These are phyloP conservation scores for Chrysolina oricalcia DNA, from an alignment of 2,888 invertebrate genomes.

Conservation along the genomic window DNA sequence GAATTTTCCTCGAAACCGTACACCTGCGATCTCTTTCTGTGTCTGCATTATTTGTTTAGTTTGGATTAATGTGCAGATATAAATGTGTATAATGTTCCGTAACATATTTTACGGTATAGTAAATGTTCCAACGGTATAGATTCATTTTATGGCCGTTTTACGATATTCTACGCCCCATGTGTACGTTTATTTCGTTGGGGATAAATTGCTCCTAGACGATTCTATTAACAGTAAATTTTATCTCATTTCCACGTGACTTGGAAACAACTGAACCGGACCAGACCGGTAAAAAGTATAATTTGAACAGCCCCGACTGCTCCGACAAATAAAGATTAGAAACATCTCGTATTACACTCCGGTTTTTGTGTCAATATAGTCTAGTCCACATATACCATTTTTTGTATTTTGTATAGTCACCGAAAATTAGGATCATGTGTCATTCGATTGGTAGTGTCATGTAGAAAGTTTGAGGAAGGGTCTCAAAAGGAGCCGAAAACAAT, in stretches of 20 bases:
- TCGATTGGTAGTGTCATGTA: too few relatives aligned
- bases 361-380: too few relatives aligned
- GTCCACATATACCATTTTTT: too few relatives aligned
- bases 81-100: conserved; percentile 21
- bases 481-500: too few relatives aligned
- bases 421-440: too few relatives aligned
- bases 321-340: too few relatives aligned
- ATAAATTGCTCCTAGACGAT: conserved; percentile 19
- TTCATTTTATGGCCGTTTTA: conserved; percentile 32
- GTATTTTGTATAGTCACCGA: too few relatives aligned
- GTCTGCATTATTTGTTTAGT: conserved; percentile 11
- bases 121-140: conserved; percentile 14
- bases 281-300: not conserved
- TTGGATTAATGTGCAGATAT: conserved; percentile 10
- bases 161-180: conserved; percentile 15
- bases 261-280: not conserved
- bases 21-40: conserved; percentile 3
- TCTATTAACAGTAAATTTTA: conserved; percentile 23
- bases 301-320: too few relatives aligned
- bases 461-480: too few relatives aligned
- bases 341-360: too few relatives aligned
- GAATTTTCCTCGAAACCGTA: not conserved
- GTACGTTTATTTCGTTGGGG: conserved; percentile 14
- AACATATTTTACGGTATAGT: conserved; percentile 19
- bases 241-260: conserved; percentile 14